phyloP scores from a whole-genome alignment of 2,113 vertebrate genomes.

The Dipodomys spectabilis region DNA sequence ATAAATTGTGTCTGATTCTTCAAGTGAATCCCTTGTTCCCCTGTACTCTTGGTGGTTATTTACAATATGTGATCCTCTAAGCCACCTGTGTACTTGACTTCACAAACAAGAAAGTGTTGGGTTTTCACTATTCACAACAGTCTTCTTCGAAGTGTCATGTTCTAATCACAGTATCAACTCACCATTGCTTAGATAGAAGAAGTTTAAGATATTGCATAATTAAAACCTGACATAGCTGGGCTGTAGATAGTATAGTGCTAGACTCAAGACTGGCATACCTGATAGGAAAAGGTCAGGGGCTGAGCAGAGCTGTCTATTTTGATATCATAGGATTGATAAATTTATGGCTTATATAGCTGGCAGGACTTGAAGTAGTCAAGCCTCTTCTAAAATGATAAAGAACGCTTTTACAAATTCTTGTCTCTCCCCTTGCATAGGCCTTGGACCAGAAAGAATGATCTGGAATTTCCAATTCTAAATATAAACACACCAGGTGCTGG shows the following conservation, averaged over 20 bases:
- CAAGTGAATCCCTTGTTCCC: neutral
- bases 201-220: neutral
- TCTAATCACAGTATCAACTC: neutral
- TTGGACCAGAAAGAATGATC: conserved; percentile 7
- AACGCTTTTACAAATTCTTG: neutral
- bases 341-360: neutral
- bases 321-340: neutral
- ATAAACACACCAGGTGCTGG: neutral
- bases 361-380: conserved; percentile 13
- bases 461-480: neutral
- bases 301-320: neutral
- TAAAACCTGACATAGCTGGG: neutral
- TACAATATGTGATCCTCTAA: neutral
- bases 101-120: neutral
- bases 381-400: neutral
- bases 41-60: neutral
- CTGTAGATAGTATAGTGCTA: neutral
- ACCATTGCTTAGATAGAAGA: neutral
- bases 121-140: neutral
- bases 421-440: neutral
- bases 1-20: neutral
- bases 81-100: neutral
- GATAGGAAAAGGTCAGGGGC: neutral
- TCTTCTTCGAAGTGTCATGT: neutral
- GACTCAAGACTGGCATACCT: neutral